These are phyloP conservation scores for Lithophane socia DNA, from an alignment of 2,888 invertebrate genomes.

Conservation along the genomic window DNA sequence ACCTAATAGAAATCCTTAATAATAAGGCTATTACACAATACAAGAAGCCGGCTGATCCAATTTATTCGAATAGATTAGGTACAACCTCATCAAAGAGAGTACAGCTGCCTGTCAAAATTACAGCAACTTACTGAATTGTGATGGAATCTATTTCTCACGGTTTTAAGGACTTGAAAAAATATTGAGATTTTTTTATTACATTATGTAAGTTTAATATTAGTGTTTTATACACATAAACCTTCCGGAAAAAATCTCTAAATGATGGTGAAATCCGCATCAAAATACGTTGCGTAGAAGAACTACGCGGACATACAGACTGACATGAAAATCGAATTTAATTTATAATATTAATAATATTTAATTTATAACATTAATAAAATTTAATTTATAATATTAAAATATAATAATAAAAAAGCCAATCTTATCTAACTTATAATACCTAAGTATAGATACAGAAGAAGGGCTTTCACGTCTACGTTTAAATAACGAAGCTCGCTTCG, in stretches of 20 bases:
- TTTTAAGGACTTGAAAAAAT: background rate
- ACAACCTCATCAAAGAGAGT: conserved; percentile 38
- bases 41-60: conserved; percentile 50
- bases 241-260: background rate
- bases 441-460: background rate
- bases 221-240: background rate
- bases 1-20: conserved; percentile 52
- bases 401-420: too few relatives aligned
- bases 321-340: background rate
- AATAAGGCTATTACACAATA: conserved; percentile 52
- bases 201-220: background rate
- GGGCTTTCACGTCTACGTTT: conserved; percentile 18
- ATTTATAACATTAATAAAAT: too few relatives aligned
- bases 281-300: background rate
- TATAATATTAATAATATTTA: background rate
- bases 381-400: too few relatives aligned
- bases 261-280: background rate
- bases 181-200: background rate
- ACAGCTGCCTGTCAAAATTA: conserved; percentile 47
- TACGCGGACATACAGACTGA: background rate
- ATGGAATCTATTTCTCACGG: background rate
- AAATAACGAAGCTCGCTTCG: conserved; percentile 10
- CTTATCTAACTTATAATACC: too few relatives aligned
- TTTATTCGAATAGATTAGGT: conserved; percentile 58
- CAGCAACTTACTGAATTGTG: conserved; percentile 18